Base-by-base conservation (phyloP, 2,113 vertebrate genomes). In the Lophochroa leadbeateri region DNA sequence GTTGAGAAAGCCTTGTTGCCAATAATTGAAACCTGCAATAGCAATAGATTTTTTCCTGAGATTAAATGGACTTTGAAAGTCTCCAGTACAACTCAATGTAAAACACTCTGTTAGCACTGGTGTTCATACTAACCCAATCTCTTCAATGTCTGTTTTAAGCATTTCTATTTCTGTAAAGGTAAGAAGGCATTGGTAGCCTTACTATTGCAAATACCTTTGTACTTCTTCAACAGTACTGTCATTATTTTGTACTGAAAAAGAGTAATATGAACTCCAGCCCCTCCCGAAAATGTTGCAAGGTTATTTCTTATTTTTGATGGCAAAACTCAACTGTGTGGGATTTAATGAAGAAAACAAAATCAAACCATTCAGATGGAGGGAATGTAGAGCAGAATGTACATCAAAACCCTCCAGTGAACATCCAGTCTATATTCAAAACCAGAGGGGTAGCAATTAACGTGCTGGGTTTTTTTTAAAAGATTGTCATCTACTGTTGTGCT, bases 1-100 rank as follows among this genome's bases (percentile, higher is more conserved):
- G n/a, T 17, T 82, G 87, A 94, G 90, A 82, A 93, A 71, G 57
- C 53, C 67, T 82, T 94, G 74, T 91, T 95, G 63, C 70, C 44
- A 61, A 41, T 94, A 92, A 85, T 8, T 58, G 87, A 89, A 92
- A 82, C 57, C 52, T 92, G 44, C 44, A 85, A 85, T 64, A 82
- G 41, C 43, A 95, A 87, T 86, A 89, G 4, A 27, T 82, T 85
- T 89, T 89, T 91, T 87, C 82, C 70, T 44, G 28, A 53, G 53
- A 82, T 50, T 82, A 93, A 89, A 85, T 82, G 25, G 75, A 43
- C 57, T 95, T 96, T 79, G 70, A 87, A 88, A 94, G 58, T 61
- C 61, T 87, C 41, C 74, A 85, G 53, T 57, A 53, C 35, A 77
- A 65, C 47, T 76, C 52, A 17, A 13, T 77, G 74, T 85, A 94